Base-by-base conservation (phyloP, 2,797 vertebrate genomes). In the Eulemur rubriventer region DNA sequence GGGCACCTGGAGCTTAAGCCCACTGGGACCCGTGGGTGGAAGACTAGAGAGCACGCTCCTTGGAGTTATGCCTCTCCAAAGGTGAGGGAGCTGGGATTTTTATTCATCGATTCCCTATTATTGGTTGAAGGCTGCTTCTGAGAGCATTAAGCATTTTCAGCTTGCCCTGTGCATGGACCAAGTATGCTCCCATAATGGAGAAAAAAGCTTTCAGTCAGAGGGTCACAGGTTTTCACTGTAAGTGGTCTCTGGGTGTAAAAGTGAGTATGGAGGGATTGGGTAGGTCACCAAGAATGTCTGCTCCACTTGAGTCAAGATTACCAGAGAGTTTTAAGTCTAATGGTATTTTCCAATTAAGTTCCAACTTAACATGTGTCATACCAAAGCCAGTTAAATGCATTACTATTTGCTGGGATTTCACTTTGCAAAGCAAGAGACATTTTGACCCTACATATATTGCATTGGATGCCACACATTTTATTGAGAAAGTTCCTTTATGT, bases 361-460 rank as follows among this genome's bases (percentile, higher is more conserved):
- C 28, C 41, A 73, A 46, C 18, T 86, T 96, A 61, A n/a, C 3
- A 5, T 55, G 35, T 41, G 24, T 9, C 89, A 26, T 82, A 84
- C 9, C 9, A 67, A 88, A 63, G 20, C 33, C 24, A 70, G 50
- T 73, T 89, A 96, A 88, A 88, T 24, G 82, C 5, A 69, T 61
- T 73, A 11, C 46, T 97, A 5, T 95, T 83, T 75, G 12, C 48
- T 91, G 85, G 9, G 14, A 61, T 79, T 93, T 89, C 55, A 78
- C 28, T 80, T 65, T 95, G 57, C 69, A 75, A 94, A 87, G 61
- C 50, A 87, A 89, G 75, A 87, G 50, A 59, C 46, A 41, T 12
- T 52, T 52, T 78, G 28, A 24, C 26, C 26, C 59, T 65, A 67
- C 28, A 69, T 84, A 79, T 8, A 69, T 55, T 81, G 4, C 10